Evolutionary conservation across 1,140 invertebrate genomes (phyloP).

Genomic region (Drosophila pallidifrons): DNA sequence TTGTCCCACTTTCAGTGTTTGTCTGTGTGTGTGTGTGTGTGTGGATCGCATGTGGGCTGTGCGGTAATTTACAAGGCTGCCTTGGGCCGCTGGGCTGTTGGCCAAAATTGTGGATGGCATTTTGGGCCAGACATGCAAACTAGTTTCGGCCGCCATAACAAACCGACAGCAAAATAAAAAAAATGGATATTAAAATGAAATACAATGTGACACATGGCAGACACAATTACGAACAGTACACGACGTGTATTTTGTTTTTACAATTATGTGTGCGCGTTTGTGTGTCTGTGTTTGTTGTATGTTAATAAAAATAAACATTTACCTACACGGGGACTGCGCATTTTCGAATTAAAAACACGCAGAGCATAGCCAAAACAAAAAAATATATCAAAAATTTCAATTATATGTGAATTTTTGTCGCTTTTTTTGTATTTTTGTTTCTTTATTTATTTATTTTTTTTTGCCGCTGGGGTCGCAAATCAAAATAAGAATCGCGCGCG

Average conservation of each 20-base stretch:
- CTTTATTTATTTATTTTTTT: neutral
- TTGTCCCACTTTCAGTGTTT: neutral
- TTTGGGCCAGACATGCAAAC: conserved; percentile 43
- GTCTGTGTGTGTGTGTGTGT: neutral
- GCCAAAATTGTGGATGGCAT: conserved; percentile 27
- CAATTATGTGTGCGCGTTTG: conserved; percentile 52
- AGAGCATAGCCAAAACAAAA: conserved; percentile 46
- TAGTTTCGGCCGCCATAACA: conserved; percentile 24
- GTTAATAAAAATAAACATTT: conserved; percentile 71
- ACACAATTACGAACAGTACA: conserved; percentile 47
- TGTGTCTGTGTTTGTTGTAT: conserved; percentile 16
- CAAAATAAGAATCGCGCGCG: conserved; percentile 34
- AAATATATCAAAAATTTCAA: conserved; percentile 14
- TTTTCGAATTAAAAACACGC: conserved; percentile 65
- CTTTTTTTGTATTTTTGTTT: neutral
- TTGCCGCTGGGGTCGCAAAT: conserved; percentile 43
- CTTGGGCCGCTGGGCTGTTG: conserved; percentile 15
- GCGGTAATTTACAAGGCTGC: conserved; percentile 1
- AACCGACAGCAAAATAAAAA: neutral
- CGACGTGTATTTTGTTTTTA: conserved; percentile 45
- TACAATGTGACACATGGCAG: conserved; percentile 61
- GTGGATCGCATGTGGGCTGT: conserved; percentile 6
- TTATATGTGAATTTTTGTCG: conserved; percentile 14
- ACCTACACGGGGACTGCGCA: conserved; percentile 44
- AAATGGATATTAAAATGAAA: conserved; percentile 18